Percentiles rank a stretch among this genome's conserved stretches.
Conservation (phyloP, 1,140 invertebrate species). For the Archivesica marissinica region DNA sequence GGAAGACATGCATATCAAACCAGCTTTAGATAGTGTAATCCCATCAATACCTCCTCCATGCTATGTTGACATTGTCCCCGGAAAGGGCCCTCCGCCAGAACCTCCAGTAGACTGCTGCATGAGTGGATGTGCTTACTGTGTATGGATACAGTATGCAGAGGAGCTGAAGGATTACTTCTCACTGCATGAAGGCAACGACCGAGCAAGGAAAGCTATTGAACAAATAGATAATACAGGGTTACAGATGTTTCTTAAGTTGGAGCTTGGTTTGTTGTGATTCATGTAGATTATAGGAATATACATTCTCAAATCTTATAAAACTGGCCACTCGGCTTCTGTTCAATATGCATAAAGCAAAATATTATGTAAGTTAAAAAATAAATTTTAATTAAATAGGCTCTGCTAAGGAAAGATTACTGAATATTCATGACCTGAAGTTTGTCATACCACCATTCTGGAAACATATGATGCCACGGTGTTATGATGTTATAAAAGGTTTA, state of each 20-base stretch:
- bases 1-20: slow-evolving; percentile 38
- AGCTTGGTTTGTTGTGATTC: slow-evolving; percentile 76
- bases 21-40: slow-evolving; percentile 50
- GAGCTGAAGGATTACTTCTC: slow-evolving; percentile 89
- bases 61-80: slow-evolving; percentile 71
- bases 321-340: background rate
- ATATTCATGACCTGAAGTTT: too few relatives aligned
- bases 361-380: background rate
- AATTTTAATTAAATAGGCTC: too few relatives aligned
- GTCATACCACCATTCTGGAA: too few relatives aligned
- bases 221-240: slow-evolving; percentile 83
- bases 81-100: slow-evolving; percentile 80
- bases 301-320: background rate
- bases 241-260: slow-evolving; percentile 83
- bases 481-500: too few relatives aligned
- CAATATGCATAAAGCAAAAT: background rate
- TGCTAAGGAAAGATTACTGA: too few relatives aligned
- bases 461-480: too few relatives aligned
- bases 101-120: slow-evolving; percentile 90
- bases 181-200: slow-evolving; percentile 86
- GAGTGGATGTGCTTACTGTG: slow-evolving; percentile 97
- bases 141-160: slow-evolving; percentile 96
- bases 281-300: background rate
- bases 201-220: slow-evolving; percentile 90
- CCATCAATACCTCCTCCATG: background rate